These are phyloP conservation scores for Perccottus glenii DNA, from an alignment of 2,113 vertebrate genomes.

Conservation along the genomic window DNA sequence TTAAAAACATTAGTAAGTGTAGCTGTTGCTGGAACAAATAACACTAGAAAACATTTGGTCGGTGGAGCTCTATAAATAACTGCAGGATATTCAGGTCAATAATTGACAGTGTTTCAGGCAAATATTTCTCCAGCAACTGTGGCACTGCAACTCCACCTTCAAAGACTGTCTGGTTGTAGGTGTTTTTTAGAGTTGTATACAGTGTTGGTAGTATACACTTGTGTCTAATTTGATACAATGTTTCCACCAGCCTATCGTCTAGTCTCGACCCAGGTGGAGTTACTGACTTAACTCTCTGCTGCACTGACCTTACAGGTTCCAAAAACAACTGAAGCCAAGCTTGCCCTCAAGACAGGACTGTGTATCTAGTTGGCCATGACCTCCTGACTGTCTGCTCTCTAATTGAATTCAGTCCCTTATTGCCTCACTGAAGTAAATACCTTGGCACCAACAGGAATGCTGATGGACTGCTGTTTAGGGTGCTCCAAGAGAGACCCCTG, in stretches of 20 bases:
- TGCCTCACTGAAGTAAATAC: constrained; percentile 72
- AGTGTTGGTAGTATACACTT: constrained; percentile 6
- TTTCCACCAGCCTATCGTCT: constrained; percentile 15
- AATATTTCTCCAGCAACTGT: neutral
- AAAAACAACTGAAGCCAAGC: constrained; percentile 44
- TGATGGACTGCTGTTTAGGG: constrained; percentile 62
- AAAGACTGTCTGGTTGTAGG: neutral
- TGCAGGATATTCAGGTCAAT: neutral
- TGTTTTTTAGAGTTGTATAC: no score
- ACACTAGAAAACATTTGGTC: neutral
- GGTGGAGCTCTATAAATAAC: neutral
- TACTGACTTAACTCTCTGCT: constrained; percentile 15
- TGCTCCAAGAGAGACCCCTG: constrained; percentile 33
- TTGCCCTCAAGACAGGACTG: constrained; percentile 26
- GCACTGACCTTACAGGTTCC: constrained; percentile 26
- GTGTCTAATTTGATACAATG: constrained; percentile 10
- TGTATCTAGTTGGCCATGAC: constrained; percentile 60
- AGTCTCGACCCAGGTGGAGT: constrained; percentile 20
- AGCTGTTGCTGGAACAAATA: neutral
- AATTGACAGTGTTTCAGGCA: neutral
- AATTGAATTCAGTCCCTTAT: constrained; percentile 70
- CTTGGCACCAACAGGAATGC: constrained; percentile 69
- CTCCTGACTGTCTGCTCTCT: constrained; percentile 63
- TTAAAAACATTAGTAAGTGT: neutral
- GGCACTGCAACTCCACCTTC: neutral